These are phyloP conservation scores for Petromus typicus DNA, from an alignment of 2,113 vertebrate genomes.

Conservation along the genomic window DNA sequence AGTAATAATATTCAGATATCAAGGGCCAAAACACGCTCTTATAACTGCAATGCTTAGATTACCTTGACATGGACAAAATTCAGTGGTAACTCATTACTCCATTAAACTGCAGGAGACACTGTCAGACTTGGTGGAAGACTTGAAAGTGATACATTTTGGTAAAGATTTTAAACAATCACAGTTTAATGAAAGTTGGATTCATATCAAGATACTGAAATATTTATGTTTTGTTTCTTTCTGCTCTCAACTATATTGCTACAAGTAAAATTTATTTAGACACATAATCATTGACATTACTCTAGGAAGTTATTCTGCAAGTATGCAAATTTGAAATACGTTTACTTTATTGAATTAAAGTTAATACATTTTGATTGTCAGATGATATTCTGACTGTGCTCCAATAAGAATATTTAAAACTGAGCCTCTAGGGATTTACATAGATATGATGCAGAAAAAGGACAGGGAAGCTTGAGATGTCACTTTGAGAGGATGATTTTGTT, in stretches of 20 bases:
- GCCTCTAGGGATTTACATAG: not conserved
- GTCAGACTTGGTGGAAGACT: constrained; percentile 29
- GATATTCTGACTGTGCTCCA: not conserved
- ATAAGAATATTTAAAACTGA: constrained; percentile 26
- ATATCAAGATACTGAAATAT: constrained; percentile 65
- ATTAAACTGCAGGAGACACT: constrained; percentile 41
- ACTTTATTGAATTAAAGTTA: constrained; percentile 53
- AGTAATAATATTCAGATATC: constrained; percentile 43
- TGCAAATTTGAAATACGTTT: constrained; percentile 52
- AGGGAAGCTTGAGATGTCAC: not conserved
- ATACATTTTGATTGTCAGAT: constrained; percentile 46
- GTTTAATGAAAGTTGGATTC: constrained; percentile 53
- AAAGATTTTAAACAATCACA: constrained; percentile 63
- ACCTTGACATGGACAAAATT: constrained; percentile 62
- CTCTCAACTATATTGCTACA: constrained; percentile 41
- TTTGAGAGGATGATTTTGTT: not conserved
- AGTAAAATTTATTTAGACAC: constrained; percentile 53
- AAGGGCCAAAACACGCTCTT: not conserved
- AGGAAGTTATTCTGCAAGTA: constrained; percentile 39
- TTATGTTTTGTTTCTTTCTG: constrained; percentile 58
- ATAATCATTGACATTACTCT: constrained; percentile 51
- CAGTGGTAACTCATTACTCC: constrained; percentile 48
- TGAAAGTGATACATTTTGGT: constrained; percentile 56
- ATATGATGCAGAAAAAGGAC: not conserved
- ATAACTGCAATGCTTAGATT: constrained; percentile 58